Base-by-base conservation (phyloP, 2,797 vertebrate species). In the Urocyon cinereoargenteus region DNA sequence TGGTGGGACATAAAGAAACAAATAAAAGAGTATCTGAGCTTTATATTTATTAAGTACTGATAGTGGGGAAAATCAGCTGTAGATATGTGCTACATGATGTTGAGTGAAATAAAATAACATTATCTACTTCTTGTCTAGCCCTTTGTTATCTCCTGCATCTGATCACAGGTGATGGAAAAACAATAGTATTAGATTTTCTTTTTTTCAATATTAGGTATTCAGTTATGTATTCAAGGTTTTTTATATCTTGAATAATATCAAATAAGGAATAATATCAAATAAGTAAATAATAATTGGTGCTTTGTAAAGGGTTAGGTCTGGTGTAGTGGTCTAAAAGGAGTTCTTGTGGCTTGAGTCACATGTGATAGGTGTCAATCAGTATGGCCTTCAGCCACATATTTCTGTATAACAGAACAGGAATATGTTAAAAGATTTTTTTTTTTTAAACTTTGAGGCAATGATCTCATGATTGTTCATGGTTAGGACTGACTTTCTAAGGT, bases 41-140 rank as follows among this genome's bases (percentile, higher is more conserved):
- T 97, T 88, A 79, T 75, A 83, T 66, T 90, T 92, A 78, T 53
- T 87, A 82, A 34, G 10, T 61, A 26, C 5, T 86, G 31, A 77
- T 11, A 72, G 31, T 26, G 16, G 36, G 77, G 68, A 26, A 90
- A 49, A 82, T 59, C 19, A 82, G 31, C 36, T 93, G 3, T 61
- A 72, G 22, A 4, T 53, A 26, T 36, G 18, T 24, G 24, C 45
- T 79, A 13, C n/a, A 31, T 61, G 62, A 34, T 34, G 18, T 12
- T 85, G 24, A n/a, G 7, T 91, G 12, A 1, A 51, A 90, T 49
- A 79, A 62, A 40, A 18, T 53, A 85, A 15, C 2, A 36, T 21
- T 15, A 26, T 2, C 15, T 64, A 49, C 55, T 81, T 81, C 40
- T 12, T 57, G 21, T 73, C 28, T 72, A 78, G n/a, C 28, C 6